Evolutionary conservation across 2,888 invertebrate genomes (phyloP).

Genomic region (Drosophila meridiana): DNA sequence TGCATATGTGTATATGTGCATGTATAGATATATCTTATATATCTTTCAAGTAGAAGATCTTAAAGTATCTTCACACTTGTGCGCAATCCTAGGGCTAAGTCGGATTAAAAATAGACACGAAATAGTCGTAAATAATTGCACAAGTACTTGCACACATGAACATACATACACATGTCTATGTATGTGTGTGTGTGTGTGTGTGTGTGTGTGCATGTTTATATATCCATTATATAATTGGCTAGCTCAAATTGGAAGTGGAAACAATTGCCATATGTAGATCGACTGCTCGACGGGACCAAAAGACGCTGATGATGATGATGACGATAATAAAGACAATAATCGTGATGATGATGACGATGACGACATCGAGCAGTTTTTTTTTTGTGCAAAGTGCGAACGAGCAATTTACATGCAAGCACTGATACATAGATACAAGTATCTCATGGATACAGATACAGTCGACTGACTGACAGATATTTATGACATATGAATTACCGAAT

Average conservation of each 20-base stretch:
- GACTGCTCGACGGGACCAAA: slow-evolving; percentile 41
- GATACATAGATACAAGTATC: slow-evolving; percentile 23
- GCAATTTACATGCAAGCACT: slow-evolving; percentile 56
- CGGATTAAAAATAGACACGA: slow-evolving; percentile 33
- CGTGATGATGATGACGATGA: slow-evolving; percentile 45
- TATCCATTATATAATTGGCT: slow-evolving; percentile 57
- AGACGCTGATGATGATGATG: slow-evolving; percentile 31
- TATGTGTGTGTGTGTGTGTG: background rate
- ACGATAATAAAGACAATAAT: slow-evolving; percentile 30
- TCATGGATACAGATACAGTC: slow-evolving; percentile 36
- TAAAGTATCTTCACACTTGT: slow-evolving; percentile 26
- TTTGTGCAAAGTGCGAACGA: slow-evolving; percentile 64
- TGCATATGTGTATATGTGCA: background rate
- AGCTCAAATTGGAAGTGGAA: slow-evolving; percentile 63
- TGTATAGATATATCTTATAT: background rate
- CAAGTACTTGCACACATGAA: slow-evolving; percentile 16
- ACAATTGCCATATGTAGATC: slow-evolving; percentile 67
- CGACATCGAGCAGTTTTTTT: slow-evolving; percentile 55
- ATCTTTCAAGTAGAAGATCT: slow-evolving; percentile 7
- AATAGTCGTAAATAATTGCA: slow-evolving; percentile 23
- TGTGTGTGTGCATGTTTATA: slow-evolving; percentile 4
- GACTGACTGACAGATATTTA: slow-evolving; percentile 70
- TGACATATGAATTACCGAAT: slow-evolving; percentile 75
- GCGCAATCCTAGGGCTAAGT: slow-evolving; percentile 18
- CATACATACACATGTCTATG: background rate